Evolutionary conservation across 1,140 invertebrate genomes (phyloP), one percentile per base, ranked within the genome.

Genomic region (Leptopilina clavipes): DNA sequence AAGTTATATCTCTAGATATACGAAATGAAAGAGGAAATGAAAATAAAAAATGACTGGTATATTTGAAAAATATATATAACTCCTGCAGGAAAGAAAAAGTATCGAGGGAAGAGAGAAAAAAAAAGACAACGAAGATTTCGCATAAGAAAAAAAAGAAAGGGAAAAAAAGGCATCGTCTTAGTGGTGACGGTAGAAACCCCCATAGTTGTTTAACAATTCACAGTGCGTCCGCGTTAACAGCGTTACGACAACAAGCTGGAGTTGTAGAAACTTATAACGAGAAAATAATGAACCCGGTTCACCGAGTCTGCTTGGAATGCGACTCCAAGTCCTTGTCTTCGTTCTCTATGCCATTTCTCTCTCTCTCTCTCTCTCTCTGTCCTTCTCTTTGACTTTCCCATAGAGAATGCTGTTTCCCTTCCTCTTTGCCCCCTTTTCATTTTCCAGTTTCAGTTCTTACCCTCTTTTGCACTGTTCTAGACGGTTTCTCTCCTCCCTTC

Each of bases 181-280:
- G 76, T 65, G 25, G 17, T 80, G 77, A 79, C 76, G 70, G 70
- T 72, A 71, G 72, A 81, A 81, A 81, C 78, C 80, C 5, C 79
- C 79, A 82, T 82, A 78, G 81, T 83, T 83, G 82, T 85, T 89
- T 88, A 89, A 89, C 87, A 86, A 89, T 89, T 89, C 87, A 84
- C 83, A 76, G 80, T 87, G 86, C 87, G 88, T 89, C 80, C 88
- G 84, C 86, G 86, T 88, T 89, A 89, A 89, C 87, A 88, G 86
- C 85, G 86, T 89, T 89, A 89, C 88, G 87, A 88, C 87, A 89
- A 89, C 87, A 89, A 89, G 86, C 87, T 83, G 79, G 87, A 89
- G 87, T 89, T 88, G 88, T 89, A 89, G 87, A 89, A 89, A 89
- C 88, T 89, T 89, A 89, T 89, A 89, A 89, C 88, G 88, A 89